A percentile compares a stretch with the other conserved stretches of the same genome.
Conservation (phyloP, 2,113 vertebrate genomes). For the Crotalus tigris region DNA sequence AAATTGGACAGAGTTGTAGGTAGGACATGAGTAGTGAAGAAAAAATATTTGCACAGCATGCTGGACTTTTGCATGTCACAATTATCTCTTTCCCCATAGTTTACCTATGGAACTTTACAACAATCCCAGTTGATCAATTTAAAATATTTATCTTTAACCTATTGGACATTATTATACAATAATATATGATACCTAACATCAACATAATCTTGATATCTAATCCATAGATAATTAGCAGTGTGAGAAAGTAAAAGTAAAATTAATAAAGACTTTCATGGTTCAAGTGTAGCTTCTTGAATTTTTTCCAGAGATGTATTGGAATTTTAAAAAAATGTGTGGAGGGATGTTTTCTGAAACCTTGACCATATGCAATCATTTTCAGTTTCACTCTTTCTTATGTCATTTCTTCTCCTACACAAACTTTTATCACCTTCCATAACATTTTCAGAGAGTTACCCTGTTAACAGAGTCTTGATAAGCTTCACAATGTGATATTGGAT, state of each 20-base stretch:
- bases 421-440: not conserved
- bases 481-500: not conserved
- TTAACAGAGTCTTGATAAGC: not conserved
- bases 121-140: not conserved
- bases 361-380: not conserved
- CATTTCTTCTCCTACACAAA: not conserved
- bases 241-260: not conserved
- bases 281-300: not conserved
- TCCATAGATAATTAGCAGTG: not conserved
- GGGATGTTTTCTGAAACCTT: not conserved
- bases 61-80: not conserved
- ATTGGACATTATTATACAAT: not conserved
- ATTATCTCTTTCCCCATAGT: not conserved
- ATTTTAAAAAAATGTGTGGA: not conserved
- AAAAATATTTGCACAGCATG: not conserved
- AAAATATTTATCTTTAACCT: not conserved
- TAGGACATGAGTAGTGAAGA: not conserved
- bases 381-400: not conserved
- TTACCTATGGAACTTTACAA: not conserved
- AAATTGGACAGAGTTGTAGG: not conserved
- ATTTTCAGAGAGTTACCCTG: not conserved
- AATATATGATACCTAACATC: not conserved
- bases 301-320: not conserved
- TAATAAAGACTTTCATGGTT: not conserved
- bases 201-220: not conserved